Conservation (phyloP, 2,888 invertebrate genomes). For the Acanthosepion esculentum region DNA sequence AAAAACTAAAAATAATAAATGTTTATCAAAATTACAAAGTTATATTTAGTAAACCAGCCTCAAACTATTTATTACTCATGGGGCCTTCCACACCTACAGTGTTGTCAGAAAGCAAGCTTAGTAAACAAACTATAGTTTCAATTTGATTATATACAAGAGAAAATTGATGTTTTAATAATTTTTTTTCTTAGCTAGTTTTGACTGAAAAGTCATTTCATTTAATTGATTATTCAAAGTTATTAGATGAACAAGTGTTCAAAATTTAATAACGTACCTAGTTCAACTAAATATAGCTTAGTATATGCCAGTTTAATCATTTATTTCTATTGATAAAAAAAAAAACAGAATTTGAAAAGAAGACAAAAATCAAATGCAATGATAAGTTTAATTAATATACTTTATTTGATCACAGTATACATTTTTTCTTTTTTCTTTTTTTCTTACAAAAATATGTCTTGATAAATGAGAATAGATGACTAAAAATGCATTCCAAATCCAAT, state of each 20-base stretch:
- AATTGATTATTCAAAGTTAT: background rate
- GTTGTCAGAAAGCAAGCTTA: too few relatives aligned
- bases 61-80: too few relatives aligned
- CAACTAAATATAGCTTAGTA: background rate
- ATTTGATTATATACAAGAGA: background rate
- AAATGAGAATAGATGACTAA: conserved; percentile 44
- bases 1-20: too few relatives aligned
- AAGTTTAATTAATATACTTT: conserved; percentile 38
- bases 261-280: background rate
- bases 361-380: background rate
- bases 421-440: background rate
- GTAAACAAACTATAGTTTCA: background rate
- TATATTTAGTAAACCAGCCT: too few relatives aligned
- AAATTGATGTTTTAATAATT: background rate
- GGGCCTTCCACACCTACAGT: too few relatives aligned
- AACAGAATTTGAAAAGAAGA: background rate
- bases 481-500: conserved; percentile 37
- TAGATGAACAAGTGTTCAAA: background rate
- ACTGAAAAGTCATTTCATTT: too few relatives aligned
- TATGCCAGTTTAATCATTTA: background rate
- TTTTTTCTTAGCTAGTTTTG: background rate
- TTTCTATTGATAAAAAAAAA: background rate
- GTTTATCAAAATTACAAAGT: too few relatives aligned
- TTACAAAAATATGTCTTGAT: conserved; percentile 43
- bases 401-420: conserved; percentile 41